Conservation (phyloP, 2,888 invertebrate genomes). For the Campoplex capitator region DNA sequence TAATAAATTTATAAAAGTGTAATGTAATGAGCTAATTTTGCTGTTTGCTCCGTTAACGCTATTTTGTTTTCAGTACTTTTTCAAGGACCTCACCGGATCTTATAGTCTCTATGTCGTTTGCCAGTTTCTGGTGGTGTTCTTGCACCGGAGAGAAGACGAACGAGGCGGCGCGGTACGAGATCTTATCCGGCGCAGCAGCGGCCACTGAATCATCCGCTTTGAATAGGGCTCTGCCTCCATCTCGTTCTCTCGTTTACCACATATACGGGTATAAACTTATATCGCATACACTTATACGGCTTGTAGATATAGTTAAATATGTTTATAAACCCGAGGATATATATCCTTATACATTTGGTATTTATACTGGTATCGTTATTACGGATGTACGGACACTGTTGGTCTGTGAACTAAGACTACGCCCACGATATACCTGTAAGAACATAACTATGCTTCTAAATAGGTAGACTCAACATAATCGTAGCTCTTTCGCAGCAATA, state of each 20-base stretch:
- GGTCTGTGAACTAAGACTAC: slow-evolving; percentile 41
- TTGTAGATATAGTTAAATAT: slow-evolving; percentile 38
- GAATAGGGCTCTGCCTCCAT: slow-evolving; percentile 82
- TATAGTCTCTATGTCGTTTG: slow-evolving; percentile 64
- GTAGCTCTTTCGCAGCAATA: slow-evolving; percentile 15
- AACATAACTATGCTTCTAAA: slow-evolving; percentile 45
- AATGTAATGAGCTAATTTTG: slow-evolving; percentile 17
- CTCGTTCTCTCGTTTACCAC: slow-evolving; percentile 77
- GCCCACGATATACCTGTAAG: slow-evolving; percentile 56
- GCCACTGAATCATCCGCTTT: slow-evolving; percentile 84
- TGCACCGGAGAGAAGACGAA: slow-evolving; percentile 75
- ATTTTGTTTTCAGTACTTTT: slow-evolving; percentile 21
- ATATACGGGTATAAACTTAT: slow-evolving; percentile 70
- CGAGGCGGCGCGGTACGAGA: slow-evolving; percentile 81
- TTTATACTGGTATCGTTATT: slow-evolving; percentile 52
- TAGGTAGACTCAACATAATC: neutral
- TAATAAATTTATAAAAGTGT: neutral
- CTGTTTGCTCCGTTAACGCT: neutral
- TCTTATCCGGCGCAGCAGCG: slow-evolving; percentile 83
- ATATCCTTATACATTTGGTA: slow-evolving; percentile 37
- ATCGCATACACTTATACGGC: slow-evolving; percentile 33
- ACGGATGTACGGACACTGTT: slow-evolving; percentile 32
- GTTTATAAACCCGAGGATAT: slow-evolving; percentile 42
- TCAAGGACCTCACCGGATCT: slow-evolving; percentile 54
- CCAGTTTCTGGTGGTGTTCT: slow-evolving; percentile 66